phyloP scores from a whole-genome alignment of 2,113 vertebrate species.

The Enhydra lutris region DNA sequence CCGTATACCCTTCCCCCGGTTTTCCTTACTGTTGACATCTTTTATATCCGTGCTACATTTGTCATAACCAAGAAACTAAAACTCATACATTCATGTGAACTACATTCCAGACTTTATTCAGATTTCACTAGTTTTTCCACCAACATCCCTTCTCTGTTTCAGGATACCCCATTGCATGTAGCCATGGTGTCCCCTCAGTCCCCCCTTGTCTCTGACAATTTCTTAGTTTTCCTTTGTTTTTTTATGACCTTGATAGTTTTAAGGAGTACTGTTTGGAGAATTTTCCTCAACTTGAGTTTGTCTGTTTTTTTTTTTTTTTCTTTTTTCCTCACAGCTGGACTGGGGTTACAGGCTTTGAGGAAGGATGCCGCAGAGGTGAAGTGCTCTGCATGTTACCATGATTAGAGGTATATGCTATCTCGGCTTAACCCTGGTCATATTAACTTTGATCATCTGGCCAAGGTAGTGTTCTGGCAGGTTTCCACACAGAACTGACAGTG shows the following conservation, averaged over 20 bases:
- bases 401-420: background rate
- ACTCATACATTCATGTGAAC: background rate
- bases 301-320: background rate
- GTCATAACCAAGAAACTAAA: background rate
- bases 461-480: background rate
- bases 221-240: background rate
- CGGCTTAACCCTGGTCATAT: background rate
- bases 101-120: background rate
- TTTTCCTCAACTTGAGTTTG: background rate
- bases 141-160: background rate
- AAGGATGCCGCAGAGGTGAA: background rate
- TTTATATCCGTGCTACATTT: accelerated
- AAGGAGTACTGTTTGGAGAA: background rate
- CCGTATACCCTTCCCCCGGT: accelerated
- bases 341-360: background rate
- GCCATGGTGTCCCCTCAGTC: background rate
- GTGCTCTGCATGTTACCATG: background rate
- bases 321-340: background rate
- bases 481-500: background rate
- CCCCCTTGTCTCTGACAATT: background rate
- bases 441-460: background rate
- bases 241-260: background rate
- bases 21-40: background rate
- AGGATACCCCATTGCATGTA: no score
- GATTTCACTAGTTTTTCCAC: background rate